Evolutionary conservation across 2,113 vertebrate genomes (phyloP).

Genomic region (Picathartes gymnocephalus): DNA sequence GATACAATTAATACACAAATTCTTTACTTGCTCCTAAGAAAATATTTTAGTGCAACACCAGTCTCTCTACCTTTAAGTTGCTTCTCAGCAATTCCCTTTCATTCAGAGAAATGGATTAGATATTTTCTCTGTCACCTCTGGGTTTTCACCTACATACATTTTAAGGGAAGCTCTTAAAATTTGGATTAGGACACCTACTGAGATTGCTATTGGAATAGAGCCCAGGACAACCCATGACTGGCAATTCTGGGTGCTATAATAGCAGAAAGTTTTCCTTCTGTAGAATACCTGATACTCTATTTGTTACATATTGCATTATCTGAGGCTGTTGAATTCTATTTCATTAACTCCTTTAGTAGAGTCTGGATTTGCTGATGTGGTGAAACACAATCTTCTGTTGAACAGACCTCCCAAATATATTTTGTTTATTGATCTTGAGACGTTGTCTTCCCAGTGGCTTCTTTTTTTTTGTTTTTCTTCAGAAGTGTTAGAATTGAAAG

Average conservation of each 20-base stretch:
- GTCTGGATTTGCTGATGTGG: background rate
- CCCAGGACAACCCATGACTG: background rate
- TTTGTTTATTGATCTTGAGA: background rate
- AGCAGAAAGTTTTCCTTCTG: background rate
- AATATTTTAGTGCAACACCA: background rate
- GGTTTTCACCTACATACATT: background rate
- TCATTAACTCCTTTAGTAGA: background rate
- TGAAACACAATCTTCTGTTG: background rate
- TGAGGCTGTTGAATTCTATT: background rate
- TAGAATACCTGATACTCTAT: background rate
- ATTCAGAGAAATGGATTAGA: background rate
- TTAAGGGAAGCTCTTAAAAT: background rate
- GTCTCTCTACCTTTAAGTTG: background rate
- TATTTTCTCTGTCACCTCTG: background rate
- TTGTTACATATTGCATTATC: background rate
- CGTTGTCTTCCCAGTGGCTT: fast-evolving
- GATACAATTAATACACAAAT: background rate
- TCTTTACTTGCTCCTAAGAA: background rate
- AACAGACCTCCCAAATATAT: background rate
- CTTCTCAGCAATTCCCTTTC: background rate
- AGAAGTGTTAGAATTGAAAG: background rate
- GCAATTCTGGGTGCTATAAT: background rate
- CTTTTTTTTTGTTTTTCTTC: too few species aligned
- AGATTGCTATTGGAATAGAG: background rate
- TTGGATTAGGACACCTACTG: background rate